A percentile compares a stretch with the other conserved stretches of the same genome.
Conservation (phyloP, 2,113 vertebrate species). For the Marmota monax region DNA sequence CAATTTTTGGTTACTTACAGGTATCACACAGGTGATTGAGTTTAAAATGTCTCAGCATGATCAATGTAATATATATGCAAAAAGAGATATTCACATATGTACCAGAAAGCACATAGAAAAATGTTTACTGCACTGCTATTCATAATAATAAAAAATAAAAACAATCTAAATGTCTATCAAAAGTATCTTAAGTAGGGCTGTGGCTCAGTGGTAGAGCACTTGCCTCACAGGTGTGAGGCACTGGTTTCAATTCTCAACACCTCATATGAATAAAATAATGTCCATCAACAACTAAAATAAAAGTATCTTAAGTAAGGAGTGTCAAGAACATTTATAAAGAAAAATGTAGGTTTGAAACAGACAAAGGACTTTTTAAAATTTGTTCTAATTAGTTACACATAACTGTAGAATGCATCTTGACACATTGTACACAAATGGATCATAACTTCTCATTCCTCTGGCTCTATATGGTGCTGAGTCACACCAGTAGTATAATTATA, state of each 20-base stretch:
- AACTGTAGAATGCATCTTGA: too few species aligned
- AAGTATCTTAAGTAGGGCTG: background rate
- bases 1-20: background rate
- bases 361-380: too few species aligned
- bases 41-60: background rate
- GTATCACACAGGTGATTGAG: background rate
- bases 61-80: background rate
- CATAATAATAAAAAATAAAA: background rate
- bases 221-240: too few species aligned
- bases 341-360: background rate
- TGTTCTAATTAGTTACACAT: too few species aligned
- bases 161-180: background rate
- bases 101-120: background rate
- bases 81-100: background rate
- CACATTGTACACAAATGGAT: too few species aligned
- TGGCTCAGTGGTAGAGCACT: too few species aligned
- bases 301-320: background rate
- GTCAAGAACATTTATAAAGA: background rate
- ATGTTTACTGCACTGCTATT: background rate
- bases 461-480: too few species aligned
- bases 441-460: too few species aligned
- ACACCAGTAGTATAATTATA: too few species aligned
- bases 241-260: too few species aligned
- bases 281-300: background rate
- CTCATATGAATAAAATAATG: too few species aligned